phyloP scores from a whole-genome alignment of 2,888 invertebrate species.

The Oscheius sp. region DNA sequence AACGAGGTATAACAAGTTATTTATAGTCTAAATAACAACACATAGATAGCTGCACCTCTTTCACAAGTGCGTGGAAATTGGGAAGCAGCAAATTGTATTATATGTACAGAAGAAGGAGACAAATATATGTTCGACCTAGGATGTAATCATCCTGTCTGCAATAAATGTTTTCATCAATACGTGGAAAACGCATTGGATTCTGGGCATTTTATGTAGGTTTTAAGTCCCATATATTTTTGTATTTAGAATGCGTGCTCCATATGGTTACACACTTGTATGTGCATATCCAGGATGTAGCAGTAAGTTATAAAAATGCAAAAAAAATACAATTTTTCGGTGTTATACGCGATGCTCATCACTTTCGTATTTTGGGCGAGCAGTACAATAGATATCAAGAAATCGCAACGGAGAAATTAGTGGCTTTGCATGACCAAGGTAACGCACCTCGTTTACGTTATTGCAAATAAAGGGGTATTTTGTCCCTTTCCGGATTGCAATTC shows the following conservation, averaged over 20 bases:
- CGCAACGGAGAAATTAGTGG: conserved; percentile 54
- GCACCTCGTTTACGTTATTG: too few species aligned
- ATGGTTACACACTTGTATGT: conserved; percentile 56
- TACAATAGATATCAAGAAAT: conserved; percentile 55
- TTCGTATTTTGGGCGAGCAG: conserved; percentile 51
- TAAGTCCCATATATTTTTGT: too few species aligned
- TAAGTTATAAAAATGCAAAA: too few species aligned
- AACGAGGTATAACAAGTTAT: conserved; percentile 47
- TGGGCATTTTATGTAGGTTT: too few species aligned
- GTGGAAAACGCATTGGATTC: conserved; percentile 37
- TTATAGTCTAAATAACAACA: not conserved
- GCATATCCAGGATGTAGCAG: conserved; percentile 46
- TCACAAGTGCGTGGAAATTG: conserved; percentile 52
- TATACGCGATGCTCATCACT: conserved; percentile 60
- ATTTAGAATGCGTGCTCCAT: conserved; percentile 46
- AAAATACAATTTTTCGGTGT: conserved; percentile 28
- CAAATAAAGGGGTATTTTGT: conserved; percentile 43
- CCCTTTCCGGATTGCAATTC: conserved; percentile 56
- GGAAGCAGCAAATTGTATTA: conserved; percentile 47
- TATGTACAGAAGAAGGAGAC: conserved; percentile 48
- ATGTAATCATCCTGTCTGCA: conserved; percentile 52
- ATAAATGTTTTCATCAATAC: conserved; percentile 51
- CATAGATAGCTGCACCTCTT: conserved; percentile 36
- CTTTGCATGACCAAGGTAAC: conserved; percentile 47
- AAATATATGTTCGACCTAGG: conserved; percentile 43